Conservation (phyloP, 1,140 invertebrate genomes). For the Contarinia nasturtii region DNA sequence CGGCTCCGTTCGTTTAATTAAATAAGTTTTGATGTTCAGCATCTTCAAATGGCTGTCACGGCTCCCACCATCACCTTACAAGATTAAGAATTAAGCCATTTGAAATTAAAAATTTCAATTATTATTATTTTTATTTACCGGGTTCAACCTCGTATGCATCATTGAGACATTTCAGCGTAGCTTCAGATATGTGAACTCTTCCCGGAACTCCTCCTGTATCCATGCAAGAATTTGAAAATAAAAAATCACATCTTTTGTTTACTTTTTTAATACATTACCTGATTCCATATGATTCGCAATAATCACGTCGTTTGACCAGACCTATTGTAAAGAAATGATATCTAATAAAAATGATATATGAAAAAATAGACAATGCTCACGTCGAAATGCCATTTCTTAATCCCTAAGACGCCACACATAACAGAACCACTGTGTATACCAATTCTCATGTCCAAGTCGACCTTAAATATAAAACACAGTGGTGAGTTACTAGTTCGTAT, state of each 20-base stretch:
- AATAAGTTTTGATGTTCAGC: conserved; percentile 73
- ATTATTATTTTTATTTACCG: too few species aligned
- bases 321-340: too few species aligned
- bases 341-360: too few species aligned
- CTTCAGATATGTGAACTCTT: conserved; percentile 76
- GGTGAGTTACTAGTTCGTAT: not conserved
- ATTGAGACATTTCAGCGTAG: conserved; percentile 66
- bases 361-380: too few species aligned
- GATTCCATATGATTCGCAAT: conserved; percentile 96
- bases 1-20: conserved; percentile 74
- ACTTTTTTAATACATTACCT: too few species aligned
- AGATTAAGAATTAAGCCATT: too few species aligned
- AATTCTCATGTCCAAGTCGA: conserved; percentile 87
- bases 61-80: conserved; percentile 63
- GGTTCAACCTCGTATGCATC: conserved; percentile 84
- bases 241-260: too few species aligned
- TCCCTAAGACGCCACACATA: conserved; percentile 80
- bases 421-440: conserved; percentile 90
- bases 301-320: conserved; percentile 96
- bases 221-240: too few species aligned
- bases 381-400: conserved; percentile 94
- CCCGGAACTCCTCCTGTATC: conserved; percentile 85
- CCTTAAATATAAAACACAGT: conserved; percentile 27
- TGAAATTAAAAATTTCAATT: too few species aligned
- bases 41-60: conserved; percentile 74